Evolutionary conservation across 2,797 vertebrate genomes (phyloP), one percentile per base, ranked within the genome.

Genomic region (Gallinago nigripennis): DNA sequence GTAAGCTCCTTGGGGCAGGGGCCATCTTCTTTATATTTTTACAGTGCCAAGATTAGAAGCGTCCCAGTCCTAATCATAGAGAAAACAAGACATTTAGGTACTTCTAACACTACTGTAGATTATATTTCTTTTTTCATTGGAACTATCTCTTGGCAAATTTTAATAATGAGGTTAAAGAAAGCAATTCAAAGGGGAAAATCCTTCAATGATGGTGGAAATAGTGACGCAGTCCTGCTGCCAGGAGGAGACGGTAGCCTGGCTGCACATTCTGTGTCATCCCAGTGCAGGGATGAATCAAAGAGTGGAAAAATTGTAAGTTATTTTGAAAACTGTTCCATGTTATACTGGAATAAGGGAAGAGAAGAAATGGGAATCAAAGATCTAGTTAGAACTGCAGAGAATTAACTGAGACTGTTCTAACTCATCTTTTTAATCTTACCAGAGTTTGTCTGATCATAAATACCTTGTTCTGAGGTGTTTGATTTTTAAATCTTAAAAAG

Each of bases 1-100:
- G 96, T 97, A 96, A 97, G 96, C 96, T 97, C 96, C 87, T 96
- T 95, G 95, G 95, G 94, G 96, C 96, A 97, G 94, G 96, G 95
- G 92, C 88, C 88, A 63, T 65, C 71, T 54, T 70, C 8, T 56
- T 92, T 73, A 14, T 78, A 8, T 66, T 87, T 94, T 71, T 57
- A 23, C 79, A 91, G 79, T 86, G 50, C 85, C 57, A 37, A 94
- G 71, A 54, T 37, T 37, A 93, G 85, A 76, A 86, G 82, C 50
- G 65, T 91, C 82, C 61, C 76, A 75, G 43, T 87, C 50, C 61
- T 87, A 17, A 80, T n/a, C 35, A 3, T 60, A 58, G 69, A 58
- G 57, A 53, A 63, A 75, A 46, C 30, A 37, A 63, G 60, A 19
- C 1, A 4, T 76, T 46, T 79, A 82, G 63, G 45, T 93, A 48